Conservation (phyloP, 2,113 vertebrate species). For the Pipra filicauda region DNA sequence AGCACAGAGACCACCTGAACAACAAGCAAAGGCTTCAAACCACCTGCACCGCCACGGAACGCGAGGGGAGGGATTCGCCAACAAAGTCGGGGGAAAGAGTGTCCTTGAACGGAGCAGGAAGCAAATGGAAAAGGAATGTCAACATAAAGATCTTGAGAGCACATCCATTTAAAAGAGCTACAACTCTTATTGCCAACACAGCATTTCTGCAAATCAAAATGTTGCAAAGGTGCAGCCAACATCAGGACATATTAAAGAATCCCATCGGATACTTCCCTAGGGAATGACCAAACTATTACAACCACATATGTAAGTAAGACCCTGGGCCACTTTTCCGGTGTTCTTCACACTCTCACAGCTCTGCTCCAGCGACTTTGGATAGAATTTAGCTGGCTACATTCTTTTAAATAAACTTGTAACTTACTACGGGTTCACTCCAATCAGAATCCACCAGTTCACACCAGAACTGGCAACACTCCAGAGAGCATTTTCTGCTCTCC, state of each 20-base stretch:
- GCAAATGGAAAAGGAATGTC: conserved; percentile 32
- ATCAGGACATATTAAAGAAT: neutral
- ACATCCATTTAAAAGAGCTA: neutral
- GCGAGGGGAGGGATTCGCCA: neutral
- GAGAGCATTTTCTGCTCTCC: neutral
- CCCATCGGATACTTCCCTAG: neutral
- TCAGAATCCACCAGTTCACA: neutral
- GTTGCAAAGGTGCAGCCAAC: neutral
- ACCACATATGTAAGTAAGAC: neutral
- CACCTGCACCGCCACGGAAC: neutral
- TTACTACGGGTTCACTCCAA: neutral
- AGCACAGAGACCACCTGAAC: conserved; percentile 28
- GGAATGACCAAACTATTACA: neutral
- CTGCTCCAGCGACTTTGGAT: neutral
- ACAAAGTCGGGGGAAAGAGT: neutral
- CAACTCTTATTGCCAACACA: neutral
- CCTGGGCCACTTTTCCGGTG: neutral
- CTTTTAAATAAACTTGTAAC: neutral
- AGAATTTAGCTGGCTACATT: neutral
- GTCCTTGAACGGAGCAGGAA: conserved; percentile 27
- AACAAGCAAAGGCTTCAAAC: conserved; percentile 17
- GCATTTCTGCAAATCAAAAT: neutral
- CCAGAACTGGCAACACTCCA: neutral
- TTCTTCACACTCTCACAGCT: neutral
- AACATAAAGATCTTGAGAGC: neutral